These are phyloP conservation scores for Geococcyx californianus DNA, from an alignment of 2,113 vertebrate species.

Conservation along the genomic window DNA sequence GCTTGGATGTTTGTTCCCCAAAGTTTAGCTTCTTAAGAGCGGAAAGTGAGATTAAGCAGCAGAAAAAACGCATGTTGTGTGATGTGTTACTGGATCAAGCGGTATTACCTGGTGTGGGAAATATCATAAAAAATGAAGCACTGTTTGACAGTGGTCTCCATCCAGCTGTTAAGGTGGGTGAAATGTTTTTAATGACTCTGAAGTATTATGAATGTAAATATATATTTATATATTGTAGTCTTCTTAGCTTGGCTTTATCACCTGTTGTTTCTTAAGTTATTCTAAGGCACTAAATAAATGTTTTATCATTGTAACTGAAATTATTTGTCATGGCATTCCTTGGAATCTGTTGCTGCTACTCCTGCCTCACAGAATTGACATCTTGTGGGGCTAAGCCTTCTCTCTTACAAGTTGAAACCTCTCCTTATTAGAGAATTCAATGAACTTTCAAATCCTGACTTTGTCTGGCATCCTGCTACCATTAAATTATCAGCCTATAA, in stretches of 20 bases:
- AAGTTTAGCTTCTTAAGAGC: slow-evolving; percentile 85
- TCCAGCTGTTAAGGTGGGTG: slow-evolving; percentile 85
- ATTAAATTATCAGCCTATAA: neutral
- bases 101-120: slow-evolving; percentile 92
- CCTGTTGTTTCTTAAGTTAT: neutral
- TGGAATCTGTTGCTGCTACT: neutral
- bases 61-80: slow-evolving; percentile 84
- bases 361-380: neutral
- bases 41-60: slow-evolving; percentile 79
- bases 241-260: neutral
- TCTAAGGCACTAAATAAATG: neutral
- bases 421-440: neutral
- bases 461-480: neutral
- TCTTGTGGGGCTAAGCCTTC: neutral
- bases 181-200: neutral
- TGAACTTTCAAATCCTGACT: neutral
- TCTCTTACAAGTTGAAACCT: neutral
- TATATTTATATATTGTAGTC: neutral
- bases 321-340: neutral
- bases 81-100: slow-evolving; percentile 91
- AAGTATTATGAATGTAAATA: neutral
- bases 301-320: neutral
- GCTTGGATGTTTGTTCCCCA: slow-evolving; percentile 88
- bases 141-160: slow-evolving; percentile 90
- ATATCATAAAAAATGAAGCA: slow-evolving; percentile 97